Base-by-base conservation (phyloP, 1,140 invertebrate species). In the Cataglyphis hispanica region DNA sequence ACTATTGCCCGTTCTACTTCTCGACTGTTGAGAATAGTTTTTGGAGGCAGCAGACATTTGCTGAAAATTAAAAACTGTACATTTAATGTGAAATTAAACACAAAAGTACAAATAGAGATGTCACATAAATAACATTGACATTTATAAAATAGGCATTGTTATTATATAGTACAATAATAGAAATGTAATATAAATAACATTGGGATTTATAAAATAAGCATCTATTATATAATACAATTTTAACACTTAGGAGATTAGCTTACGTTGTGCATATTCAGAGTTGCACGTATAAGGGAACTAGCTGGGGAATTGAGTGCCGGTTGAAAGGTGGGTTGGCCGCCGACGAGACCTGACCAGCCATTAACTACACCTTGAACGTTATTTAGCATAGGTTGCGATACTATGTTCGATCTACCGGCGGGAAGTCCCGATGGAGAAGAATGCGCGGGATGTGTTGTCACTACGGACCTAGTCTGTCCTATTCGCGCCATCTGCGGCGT, bases 311-410 rank as follows among this genome's bases (percentile, higher is more conserved):
- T 93, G 8, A 94, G 91, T 43, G 93, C 88, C 10, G 93, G 81
- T 80, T 95, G 95, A 87, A 94, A 95, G 22, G 94, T 92, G 5
- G 95, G 93, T 80, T 96, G 95, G 37, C 95, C 95, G 25, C 95
- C 94, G 61, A 95, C 95, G 8, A 95, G 92, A 5, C 95, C 95
- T 16, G 94, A 91, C 95, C 95, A 96, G 7, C 95, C 95, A 76
- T 95, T 95, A 27, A 93, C 92, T 43, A 92, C 91, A 53, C 92
- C 91, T 81, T 94, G 95, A 27, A 94, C 93, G 11, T 91, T 85
- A 87, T 92, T 94, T 53, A 94, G 69, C 88, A 95, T 93, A 8
- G 93, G 90, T 60, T 94, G 94, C 4, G 91, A 86, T 27, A 93
- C 90, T 7, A 93, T 86, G 60, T 89, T 92, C 4, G 91, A 90